phyloP scores from a whole-genome alignment of 1,140 invertebrate species.

The Drosophila watanabei region DNA sequence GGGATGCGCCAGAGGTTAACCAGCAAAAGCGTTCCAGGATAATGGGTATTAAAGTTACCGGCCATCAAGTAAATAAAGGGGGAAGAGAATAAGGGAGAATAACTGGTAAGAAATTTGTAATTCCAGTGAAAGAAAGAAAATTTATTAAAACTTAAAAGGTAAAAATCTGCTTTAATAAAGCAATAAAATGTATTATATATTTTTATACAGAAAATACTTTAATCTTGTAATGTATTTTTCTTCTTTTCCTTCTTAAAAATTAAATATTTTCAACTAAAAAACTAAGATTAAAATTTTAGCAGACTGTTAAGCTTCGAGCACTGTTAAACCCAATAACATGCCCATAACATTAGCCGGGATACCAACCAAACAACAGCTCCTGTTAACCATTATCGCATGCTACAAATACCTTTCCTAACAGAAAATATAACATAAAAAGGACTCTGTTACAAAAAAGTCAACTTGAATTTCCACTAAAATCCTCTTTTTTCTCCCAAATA shows the following conservation, averaged over 20 bases:
- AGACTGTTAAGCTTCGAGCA: not conserved
- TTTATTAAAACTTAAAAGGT: not conserved
- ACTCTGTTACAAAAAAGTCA: not conserved
- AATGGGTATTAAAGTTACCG: not conserved
- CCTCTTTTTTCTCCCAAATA: not conserved
- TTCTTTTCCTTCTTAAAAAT: not conserved
- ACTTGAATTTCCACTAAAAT: not conserved
- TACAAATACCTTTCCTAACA: constrained; percentile 12
- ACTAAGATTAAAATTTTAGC: not conserved
- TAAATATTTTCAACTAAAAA: not conserved
- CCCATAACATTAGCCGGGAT: constrained; percentile 36
- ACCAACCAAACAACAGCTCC: constrained; percentile 24
- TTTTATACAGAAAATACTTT: not conserved
- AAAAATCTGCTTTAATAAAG: not conserved
- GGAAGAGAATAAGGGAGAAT: too few relatives aligned
- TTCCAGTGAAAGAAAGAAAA: not conserved
- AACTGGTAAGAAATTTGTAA: not conserved
- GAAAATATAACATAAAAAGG: not conserved
- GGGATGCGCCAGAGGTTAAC: constrained; percentile 23
- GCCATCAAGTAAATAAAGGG: not conserved
- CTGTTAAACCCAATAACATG: not conserved
- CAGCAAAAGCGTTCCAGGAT: constrained; percentile 5
- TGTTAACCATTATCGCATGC: constrained; percentile 49
- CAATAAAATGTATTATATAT: not conserved
- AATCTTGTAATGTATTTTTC: not conserved